Conservation (phyloP, 1,140 invertebrate genomes). For the Pentalonia nigronervosa region DNA sequence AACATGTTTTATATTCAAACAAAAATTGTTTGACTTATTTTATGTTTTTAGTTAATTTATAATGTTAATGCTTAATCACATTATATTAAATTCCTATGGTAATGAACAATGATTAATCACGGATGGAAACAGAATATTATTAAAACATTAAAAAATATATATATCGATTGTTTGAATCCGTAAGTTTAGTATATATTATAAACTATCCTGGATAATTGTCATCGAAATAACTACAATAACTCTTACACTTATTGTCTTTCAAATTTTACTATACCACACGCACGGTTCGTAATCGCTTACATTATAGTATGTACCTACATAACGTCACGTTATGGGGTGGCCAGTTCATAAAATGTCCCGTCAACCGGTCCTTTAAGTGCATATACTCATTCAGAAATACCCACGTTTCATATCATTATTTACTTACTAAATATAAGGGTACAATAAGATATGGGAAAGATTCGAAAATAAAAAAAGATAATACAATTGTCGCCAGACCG, state of each 20-base stretch:
- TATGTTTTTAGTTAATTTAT: not conserved
- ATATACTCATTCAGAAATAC: not conserved
- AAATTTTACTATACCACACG: not conserved
- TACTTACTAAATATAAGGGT: not conserved
- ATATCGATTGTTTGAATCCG: not conserved
- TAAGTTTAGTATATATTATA: not conserved
- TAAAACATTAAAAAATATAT: not conserved
- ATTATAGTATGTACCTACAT: not conserved
- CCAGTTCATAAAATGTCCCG: not conserved
- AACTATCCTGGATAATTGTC: not conserved
- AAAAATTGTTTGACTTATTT: not conserved
- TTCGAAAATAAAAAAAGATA: not conserved
- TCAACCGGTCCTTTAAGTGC: conserved; percentile 34
- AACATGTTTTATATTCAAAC: not conserved
- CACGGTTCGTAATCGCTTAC: not conserved
- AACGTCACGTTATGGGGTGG: not conserved
- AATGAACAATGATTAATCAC: not conserved
- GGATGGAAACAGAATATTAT: not conserved
- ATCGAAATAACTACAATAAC: not conserved
- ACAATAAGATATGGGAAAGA: not conserved
- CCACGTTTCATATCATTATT: conserved; percentile 23
- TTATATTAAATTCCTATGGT: not conserved
- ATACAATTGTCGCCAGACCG: not conserved
- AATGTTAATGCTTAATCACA: not conserved
- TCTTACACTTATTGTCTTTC: not conserved